phyloP scores from a whole-genome alignment of 2,888 invertebrate species.

The Thecocarcelia acutangulata region DNA sequence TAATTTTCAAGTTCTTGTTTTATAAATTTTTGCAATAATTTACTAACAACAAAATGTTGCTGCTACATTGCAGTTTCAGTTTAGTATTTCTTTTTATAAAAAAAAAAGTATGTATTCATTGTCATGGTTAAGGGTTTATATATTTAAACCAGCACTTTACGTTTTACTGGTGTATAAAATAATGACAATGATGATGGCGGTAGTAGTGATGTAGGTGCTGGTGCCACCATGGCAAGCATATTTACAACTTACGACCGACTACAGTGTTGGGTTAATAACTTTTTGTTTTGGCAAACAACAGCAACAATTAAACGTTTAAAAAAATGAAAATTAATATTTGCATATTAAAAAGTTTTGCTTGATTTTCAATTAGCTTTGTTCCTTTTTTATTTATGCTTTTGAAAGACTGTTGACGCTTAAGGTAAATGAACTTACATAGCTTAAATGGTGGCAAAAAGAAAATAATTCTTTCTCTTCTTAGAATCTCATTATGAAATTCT shows the following conservation, averaged over 20 bases:
- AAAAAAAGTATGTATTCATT: slow-evolving; percentile 49
- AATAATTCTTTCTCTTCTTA: not conserved
- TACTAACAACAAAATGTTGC: slow-evolving; percentile 63
- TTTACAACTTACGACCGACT: slow-evolving; percentile 31
- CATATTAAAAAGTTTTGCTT: slow-evolving; percentile 69
- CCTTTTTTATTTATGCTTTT: not conserved
- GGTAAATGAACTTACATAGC: slow-evolving; percentile 64
- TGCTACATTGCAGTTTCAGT: slow-evolving; percentile 24
- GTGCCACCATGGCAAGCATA: slow-evolving; percentile 28
- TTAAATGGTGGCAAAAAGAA: slow-evolving; percentile 38
- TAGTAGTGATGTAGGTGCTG: not conserved
- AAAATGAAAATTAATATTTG: slow-evolving; percentile 70
- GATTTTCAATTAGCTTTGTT: slow-evolving; percentile 65
- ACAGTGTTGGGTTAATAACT: slow-evolving; percentile 64
- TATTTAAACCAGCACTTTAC: slow-evolving; percentile 31
- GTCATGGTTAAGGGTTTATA: slow-evolving; percentile 65
- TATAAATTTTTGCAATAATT: slow-evolving; percentile 33
- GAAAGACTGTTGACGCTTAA: slow-evolving; percentile 27
- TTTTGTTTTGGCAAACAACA: slow-evolving; percentile 50
- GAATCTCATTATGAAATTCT: not conserved
- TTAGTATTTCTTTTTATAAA: not conserved
- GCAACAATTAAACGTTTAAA: slow-evolving; percentile 23
- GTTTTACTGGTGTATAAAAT: slow-evolving; percentile 10
- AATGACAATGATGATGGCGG: slow-evolving; percentile 20
- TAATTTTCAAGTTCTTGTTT: slow-evolving; percentile 9